These are phyloP conservation scores for Zaprionus vittiger DNA, from an alignment of 1,140 invertebrate genomes.

Conservation along the genomic window DNA sequence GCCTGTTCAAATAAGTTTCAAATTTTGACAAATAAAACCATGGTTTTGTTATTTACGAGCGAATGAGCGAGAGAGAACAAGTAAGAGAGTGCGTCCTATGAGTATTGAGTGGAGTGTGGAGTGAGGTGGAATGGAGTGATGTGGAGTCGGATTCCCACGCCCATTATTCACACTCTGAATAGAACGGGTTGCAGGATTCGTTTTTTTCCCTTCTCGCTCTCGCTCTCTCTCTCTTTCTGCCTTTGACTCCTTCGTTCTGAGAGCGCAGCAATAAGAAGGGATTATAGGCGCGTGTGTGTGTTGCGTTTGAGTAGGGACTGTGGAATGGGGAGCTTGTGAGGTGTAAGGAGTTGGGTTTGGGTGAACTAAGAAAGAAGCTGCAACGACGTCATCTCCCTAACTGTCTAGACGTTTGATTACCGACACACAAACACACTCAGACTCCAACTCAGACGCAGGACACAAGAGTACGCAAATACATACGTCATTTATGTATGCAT, in stretches of 20 bases:
- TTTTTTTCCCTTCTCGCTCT: not conserved
- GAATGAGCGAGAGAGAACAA: not conserved
- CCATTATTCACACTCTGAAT: conserved; percentile 49
- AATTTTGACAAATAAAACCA: conserved; percentile 84
- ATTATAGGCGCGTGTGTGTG: conserved; percentile 62
- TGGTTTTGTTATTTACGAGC: conserved; percentile 83
- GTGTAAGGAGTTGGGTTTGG: conserved; percentile 8
- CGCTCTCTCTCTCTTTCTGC: conserved; percentile 12
- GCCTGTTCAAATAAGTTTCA: conserved; percentile 84
- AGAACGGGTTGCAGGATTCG: conserved; percentile 36
- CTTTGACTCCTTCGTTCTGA: conserved; percentile 34
- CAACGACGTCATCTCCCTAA: conserved; percentile 59
- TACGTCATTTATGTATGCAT: not conserved
- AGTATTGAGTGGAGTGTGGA: not conserved
- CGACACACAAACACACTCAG: conserved; percentile 56
- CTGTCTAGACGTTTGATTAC: conserved; percentile 81
- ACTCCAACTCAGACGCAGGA: conserved; percentile 40
- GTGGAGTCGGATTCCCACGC: conserved; percentile 50
- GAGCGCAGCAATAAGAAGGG: conserved; percentile 70
- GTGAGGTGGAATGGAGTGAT: conserved; percentile 16
- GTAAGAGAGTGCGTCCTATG: not conserved
- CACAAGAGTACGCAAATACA: not conserved
- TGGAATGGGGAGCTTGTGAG: not conserved
- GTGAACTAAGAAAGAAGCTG: conserved; percentile 64
- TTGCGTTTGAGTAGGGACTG: conserved; percentile 21